Conservation (phyloP, 2,113 vertebrate species). For the Geococcyx californianus region DNA sequence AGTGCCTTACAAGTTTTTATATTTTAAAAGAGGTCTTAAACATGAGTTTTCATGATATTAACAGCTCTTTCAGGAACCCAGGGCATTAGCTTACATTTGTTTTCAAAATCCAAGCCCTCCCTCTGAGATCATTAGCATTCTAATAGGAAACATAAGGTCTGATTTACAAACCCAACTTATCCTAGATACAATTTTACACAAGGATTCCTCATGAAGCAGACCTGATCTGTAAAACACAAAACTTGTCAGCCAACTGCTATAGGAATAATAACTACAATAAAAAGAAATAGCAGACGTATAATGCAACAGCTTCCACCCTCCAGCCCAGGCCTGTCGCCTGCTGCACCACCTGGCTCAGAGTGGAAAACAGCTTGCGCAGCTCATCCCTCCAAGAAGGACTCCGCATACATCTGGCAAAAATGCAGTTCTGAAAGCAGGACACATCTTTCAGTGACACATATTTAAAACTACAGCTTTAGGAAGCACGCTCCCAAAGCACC, state of each 20-base stretch:
- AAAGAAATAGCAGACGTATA: not conserved
- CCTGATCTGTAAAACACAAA: slow-evolving; percentile 7
- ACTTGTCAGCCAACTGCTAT: not conserved
- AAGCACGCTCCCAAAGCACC: not conserved
- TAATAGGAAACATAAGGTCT: not conserved
- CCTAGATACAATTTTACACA: not conserved
- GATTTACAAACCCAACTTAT: not conserved
- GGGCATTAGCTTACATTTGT: not conserved
- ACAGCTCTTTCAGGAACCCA: not conserved
- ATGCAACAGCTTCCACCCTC: not conserved
- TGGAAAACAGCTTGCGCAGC: not conserved
- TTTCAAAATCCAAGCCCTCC: slow-evolving; percentile 35
- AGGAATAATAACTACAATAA: not conserved
- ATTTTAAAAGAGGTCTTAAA: slow-evolving; percentile 4
- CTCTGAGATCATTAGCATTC: slow-evolving; percentile 21
- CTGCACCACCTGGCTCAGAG: not conserved
- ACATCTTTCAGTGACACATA: not conserved
- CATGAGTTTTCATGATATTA: slow-evolving; percentile 2
- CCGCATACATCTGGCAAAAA: not conserved
- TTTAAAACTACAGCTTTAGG: not conserved
- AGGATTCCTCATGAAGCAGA: slow-evolving; percentile 34
- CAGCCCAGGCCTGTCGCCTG: not conserved
- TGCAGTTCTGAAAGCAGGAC: not conserved
- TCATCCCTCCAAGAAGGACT: not conserved
- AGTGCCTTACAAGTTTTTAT: not conserved